Base-by-base conservation (phyloP, 2,888 invertebrate species). In the Drosophila recens region DNA sequence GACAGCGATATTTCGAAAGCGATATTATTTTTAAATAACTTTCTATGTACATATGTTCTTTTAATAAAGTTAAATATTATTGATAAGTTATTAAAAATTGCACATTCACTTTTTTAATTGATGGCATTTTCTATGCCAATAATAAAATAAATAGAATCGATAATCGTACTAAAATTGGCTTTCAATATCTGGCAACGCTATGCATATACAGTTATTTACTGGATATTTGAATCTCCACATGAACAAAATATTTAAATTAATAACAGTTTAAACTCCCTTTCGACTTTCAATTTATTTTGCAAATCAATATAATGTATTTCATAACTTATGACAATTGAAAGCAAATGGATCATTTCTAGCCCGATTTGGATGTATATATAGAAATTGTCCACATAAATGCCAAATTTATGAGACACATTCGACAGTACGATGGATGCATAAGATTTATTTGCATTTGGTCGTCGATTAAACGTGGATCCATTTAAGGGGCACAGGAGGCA, bases 201-300 rank as follows among this genome's bases (percentile, higher is more conserved):
- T 11, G 8, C 4, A 4, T 10, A 34, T 5, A 56, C 43, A 34
- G 54, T 43, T 56, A 43, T 33, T 20, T 38, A 13, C 13, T 6
- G 13, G n/a, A 13, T 38, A 4, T 13, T n/a, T 38, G 2, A 36
- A 10, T 13, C 3, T 1, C 11, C 13, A 4, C 34, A 13, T 4
- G 34, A 11, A 36, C 13, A 4, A 11, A 36, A 30, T 8, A 30
- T 30, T 8, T 1, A 8, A 30, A 30, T 30, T 30, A 30, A 30
- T 30, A 30, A 30, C 8, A 30, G 1, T 8, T 30, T 2, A 30
- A 30, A 8, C 1, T 30, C 38, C 23, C 13, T 52, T 71, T 57
- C 13, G 13, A 57, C 42, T 54, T 49, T 42, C 4, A 58, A 71
- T 71, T 71, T 72, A 53, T 43, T 72, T 49, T 20, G 66, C 72